A percentile compares a stretch with the other conserved stretches of the same genome.
These are phyloP conservation scores for Sceloporus tristichus DNA, from an alignment of 2,113 vertebrate species.

Conservation along the genomic window DNA sequence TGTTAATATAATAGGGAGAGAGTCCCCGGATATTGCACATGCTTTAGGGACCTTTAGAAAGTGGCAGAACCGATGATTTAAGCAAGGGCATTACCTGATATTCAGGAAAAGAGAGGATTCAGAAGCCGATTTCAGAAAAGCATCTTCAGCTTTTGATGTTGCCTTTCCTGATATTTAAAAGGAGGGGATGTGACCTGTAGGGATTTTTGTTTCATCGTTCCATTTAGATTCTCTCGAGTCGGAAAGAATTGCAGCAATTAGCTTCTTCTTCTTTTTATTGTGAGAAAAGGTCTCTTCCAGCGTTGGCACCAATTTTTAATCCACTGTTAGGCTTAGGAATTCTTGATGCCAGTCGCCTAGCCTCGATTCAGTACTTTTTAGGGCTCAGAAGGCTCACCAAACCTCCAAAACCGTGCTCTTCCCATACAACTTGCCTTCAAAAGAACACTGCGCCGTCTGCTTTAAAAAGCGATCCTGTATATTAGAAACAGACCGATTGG, in stretches of 20 bases:
- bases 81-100: neutral
- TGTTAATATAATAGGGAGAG: too few species aligned
- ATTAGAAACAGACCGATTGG: too few species aligned
- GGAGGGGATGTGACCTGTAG: neutral
- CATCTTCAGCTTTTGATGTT: neutral
- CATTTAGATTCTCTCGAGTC: neutral
- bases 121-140: neutral
- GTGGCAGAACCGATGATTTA: neutral
- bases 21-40: too few species aligned
- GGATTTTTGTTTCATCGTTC: neutral
- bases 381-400: neutral
- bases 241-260: neutral
- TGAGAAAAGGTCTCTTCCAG: neutral
- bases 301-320: neutral
- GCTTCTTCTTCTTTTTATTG: neutral
- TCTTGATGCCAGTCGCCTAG: neutral
- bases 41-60: conserved; percentile 1
- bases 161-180: too few species aligned
- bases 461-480: too few species aligned
- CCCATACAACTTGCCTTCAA: neutral
- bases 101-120: neutral
- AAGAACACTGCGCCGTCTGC: too few species aligned
- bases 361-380: neutral
- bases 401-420: neutral
- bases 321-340: neutral